Conservation (phyloP, 2,797 vertebrate species). For the Pangasius macronema region DNA sequence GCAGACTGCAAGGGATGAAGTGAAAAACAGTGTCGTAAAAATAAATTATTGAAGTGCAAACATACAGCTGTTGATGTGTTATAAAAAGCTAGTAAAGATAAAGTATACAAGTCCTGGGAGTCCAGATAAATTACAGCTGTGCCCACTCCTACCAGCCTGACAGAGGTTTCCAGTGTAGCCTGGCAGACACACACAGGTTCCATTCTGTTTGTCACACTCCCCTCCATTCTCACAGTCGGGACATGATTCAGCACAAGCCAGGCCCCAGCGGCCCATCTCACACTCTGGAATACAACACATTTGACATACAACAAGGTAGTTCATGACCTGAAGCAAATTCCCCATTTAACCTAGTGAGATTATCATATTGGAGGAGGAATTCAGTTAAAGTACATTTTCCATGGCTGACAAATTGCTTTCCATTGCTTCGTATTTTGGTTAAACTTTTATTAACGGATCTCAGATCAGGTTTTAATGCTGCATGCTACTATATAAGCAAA, state of each 20-base stretch:
- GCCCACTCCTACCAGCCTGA: slow-evolving; percentile 70
- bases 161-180: slow-evolving; percentile 77
- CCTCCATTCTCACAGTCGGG: slow-evolving; percentile 70
- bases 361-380: not conserved
- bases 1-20: slow-evolving; percentile 67
- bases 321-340: not conserved
- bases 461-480: not conserved
- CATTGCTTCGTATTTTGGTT: not conserved
- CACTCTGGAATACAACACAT: slow-evolving; percentile 71
- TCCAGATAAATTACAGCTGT: not conserved
- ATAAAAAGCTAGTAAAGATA: not conserved
- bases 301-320: not conserved
- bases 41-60: slow-evolving; percentile 1
- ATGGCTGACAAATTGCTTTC: slow-evolving; percentile 8
- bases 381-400: not conserved
- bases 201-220: slow-evolving; percentile 68
- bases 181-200: slow-evolving; percentile 72
- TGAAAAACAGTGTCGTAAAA: slow-evolving; percentile 20
- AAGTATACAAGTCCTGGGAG: not conserved
- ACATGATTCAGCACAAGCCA: slow-evolving; percentile 78
- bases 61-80: not conserved
- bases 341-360: not conserved
- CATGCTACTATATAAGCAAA: not conserved
- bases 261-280: slow-evolving; percentile 78
- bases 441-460: not conserved